A percentile compares a stretch with the other conserved stretches of the same genome.
These are phyloP conservation scores for Poliocrania exsul DNA, from an alignment of 2,797 vertebrate species.

Conservation along the genomic window DNA sequence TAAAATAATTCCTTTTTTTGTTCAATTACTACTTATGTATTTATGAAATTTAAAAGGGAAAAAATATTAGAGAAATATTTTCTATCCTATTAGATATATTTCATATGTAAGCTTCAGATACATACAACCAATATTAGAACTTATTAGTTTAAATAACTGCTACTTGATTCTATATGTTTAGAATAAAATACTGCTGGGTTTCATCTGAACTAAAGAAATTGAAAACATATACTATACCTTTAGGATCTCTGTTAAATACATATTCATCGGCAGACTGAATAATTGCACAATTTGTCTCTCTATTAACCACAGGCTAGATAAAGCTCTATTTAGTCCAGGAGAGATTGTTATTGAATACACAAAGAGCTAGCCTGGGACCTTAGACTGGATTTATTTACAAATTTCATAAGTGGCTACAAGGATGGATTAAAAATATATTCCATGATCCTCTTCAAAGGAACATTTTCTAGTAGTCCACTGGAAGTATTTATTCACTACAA, in stretches of 20 bases:
- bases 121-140: accelerated
- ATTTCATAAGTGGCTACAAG: slow-evolving; percentile 73
- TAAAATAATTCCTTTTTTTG: background rate
- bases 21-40: background rate
- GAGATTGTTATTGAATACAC: background rate
- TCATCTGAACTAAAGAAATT: background rate
- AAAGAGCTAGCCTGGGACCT: background rate
- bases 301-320: background rate
- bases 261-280: background rate
- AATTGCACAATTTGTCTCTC: background rate
- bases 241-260: background rate
- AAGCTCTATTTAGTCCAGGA: background rate
- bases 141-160: background rate
- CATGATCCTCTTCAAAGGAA: slow-evolving; percentile 78
- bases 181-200: background rate
- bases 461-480: slow-evolving; percentile 80
- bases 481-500: slow-evolving; percentile 84
- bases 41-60: background rate
- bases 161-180: background rate
- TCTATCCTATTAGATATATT: background rate
- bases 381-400: slow-evolving; percentile 45
- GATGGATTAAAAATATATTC: slow-evolving; percentile 82
- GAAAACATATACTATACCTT: background rate
- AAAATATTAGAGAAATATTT: background rate
- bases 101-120: background rate